phyloP scores from a whole-genome alignment of 2,797 vertebrate species.

The Siniperca obscura region DNA sequence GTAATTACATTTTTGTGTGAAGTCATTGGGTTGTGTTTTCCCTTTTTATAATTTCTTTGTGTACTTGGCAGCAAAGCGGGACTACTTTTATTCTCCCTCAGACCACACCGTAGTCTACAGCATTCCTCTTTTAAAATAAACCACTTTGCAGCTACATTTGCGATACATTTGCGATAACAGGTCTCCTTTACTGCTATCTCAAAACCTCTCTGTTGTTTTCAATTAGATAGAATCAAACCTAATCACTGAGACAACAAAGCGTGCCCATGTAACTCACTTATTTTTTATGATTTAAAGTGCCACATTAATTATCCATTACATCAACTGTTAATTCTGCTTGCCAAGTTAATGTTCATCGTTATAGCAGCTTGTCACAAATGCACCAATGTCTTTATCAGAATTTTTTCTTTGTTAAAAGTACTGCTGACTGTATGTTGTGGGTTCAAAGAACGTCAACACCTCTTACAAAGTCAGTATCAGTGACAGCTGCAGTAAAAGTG shows the following conservation, averaged over 20 bases:
- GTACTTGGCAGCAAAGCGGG: slow-evolving; percentile 23
- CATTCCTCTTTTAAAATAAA: slow-evolving; percentile 30
- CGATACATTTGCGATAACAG: slow-evolving; percentile 32
- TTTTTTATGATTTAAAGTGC: slow-evolving; percentile 53
- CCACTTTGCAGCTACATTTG: slow-evolving; percentile 17
- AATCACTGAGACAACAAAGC: slow-evolving; percentile 38
- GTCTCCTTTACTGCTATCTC: slow-evolving; percentile 19
- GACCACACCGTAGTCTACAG: slow-evolving; percentile 7
- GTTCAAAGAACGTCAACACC: slow-evolving; percentile 6
- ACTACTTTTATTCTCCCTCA: slow-evolving; percentile 23
- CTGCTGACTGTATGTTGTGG: background rate
- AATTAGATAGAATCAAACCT: slow-evolving; percentile 43
- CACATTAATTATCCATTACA: slow-evolving; percentile 63
- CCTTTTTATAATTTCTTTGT: slow-evolving; percentile 25
- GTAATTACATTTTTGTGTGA: background rate
- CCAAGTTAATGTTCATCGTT: slow-evolving; percentile 42
- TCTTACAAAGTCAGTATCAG: slow-evolving; percentile 9
- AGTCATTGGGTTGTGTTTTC: background rate
- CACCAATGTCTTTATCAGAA: slow-evolving; percentile 26
- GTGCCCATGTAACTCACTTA: slow-evolving; percentile 40
- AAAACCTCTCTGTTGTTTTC: slow-evolving; percentile 49
- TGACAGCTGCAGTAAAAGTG: slow-evolving; percentile 25
- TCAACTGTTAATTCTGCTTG: slow-evolving; percentile 43
- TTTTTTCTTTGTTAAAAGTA: slow-evolving; percentile 18
- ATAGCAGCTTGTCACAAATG: slow-evolving; percentile 35